Base-by-base conservation (phyloP, 2,797 vertebrate species). In the Sebastes trivittatus region DNA sequence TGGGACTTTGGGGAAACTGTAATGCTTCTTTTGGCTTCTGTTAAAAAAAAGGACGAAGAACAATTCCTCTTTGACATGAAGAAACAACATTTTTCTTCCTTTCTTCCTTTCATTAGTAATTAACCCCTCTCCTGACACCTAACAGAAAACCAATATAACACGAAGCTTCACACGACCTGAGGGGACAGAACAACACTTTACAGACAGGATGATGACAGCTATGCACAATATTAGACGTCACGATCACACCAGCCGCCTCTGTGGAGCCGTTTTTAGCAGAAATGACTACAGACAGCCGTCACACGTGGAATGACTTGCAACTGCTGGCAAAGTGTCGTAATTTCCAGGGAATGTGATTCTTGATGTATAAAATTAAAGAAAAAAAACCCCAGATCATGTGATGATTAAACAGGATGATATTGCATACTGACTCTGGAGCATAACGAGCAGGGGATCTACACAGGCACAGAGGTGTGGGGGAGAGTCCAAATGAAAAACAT, bases 401-500 rank as follows among this genome's bases (percentile, higher is more conserved):
- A 76, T 90, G 85, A 91, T 88, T 89, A 89, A 78, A 81, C 84
- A 79, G 84, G 82, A 89, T 86, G 85, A 86, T 78, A 75, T 85
- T 89, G 80, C 72, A 22, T 10, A 81, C 27, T 83, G 85, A 77
- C 60, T 67, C 73, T 55, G 49, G 52, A 71, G 62, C 65, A 87
- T 80, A 83, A 80, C 72, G 79, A 79, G 2, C 29, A 69, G 29
- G 25, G 77, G 86, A 91, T 85, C 78, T 63, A 87, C 67, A 87
- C 84, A 90, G 82, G 86, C 84, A 2, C 84, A 88, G 92, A 91
- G 92, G 92, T 93, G 92, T 92, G 91, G 90, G 91, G 86, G 91
- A 82, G 86, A 81, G 88, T 84, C 77, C 65, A 92, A 94, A 95
- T 95, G 84, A 93, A 92, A 95, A 95, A 91, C 94, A 95, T 92